Base-by-base conservation (phyloP, 2,797 vertebrate species). In the Neoniphon sammara region DNA sequence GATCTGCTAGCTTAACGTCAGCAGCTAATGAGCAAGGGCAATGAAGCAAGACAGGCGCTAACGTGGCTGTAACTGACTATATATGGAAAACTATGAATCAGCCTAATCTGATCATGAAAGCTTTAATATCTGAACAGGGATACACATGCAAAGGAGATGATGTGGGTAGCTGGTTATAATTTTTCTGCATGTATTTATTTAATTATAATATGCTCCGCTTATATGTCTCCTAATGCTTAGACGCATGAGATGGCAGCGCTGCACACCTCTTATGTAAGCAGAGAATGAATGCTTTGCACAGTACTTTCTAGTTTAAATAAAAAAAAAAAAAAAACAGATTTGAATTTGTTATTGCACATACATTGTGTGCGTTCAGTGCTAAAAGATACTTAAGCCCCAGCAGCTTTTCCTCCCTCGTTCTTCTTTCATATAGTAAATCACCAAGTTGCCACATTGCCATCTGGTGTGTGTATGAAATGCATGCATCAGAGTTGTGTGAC, bases 181-280 rank as follows among this genome's bases (percentile, higher is more conserved):
- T 80, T 63, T 75, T 86, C 80, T 66, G 73, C 63, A 78, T 83
- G 70, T 77, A 66, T 72, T 50, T 68, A 63, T 46, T 60, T 53
- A 21, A 60, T 49, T 65, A 65, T 31, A 30, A 66, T n/a, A 10
- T 6, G 73, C n/a, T 55, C 58, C n/a, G n/a, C n/a, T n/a, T n/a
- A n/a, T n/a, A n/a, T n/a, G n/a, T n/a, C n/a, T n/a, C n/a, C n/a
- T n/a, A n/a, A n/a, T n/a, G 80, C 63, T 27, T 1, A 20, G 66
- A 7, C 54, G 44, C 31, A 34, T 34, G 31, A 5, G 7, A 34
- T 34, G 31, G 31, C 31, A 34, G 31, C 31, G 31, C 31, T 34
- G 31, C 31, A n/a, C n/a, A n/a, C n/a, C 7, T 34, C 31, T 34
- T 7, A 3, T 34, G 2, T 34, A 34, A 5, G 31, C 7, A 34